Evolutionary conservation across 1,140 invertebrate species (phyloP).

Genomic region (Ptiloglossa arizonensis): DNA sequence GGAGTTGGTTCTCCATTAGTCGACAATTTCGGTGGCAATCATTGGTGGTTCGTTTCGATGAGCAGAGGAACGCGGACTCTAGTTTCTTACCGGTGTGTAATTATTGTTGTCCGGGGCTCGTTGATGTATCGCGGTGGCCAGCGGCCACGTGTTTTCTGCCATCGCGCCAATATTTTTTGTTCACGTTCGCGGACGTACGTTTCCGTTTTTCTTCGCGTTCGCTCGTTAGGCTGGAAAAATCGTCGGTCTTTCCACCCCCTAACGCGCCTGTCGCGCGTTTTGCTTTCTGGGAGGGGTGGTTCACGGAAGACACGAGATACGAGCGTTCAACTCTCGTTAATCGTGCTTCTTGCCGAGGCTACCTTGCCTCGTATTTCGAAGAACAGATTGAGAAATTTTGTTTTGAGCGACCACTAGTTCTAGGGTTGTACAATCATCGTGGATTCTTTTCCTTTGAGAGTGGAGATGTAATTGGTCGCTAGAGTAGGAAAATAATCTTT

Average conservation of each 20-base stretch:
- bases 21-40: background rate
- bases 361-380: no score
- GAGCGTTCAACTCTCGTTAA: conserved; percentile 7
- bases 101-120: conserved; percentile 70
- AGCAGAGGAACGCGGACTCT: background rate
- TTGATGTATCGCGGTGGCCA: conserved; percentile 68
- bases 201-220: conserved; percentile 12
- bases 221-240: conserved; percentile 55
- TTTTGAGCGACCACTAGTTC: no score
- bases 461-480: no score
- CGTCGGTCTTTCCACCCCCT: background rate
- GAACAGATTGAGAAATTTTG: no score
- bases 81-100: conserved; percentile 54
- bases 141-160: conserved; percentile 25
- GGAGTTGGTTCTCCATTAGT: background rate
- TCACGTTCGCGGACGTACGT: background rate
- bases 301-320: background rate
- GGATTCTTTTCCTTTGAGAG: no score
- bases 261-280: background rate
- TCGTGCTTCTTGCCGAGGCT: background rate
- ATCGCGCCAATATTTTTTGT: conserved; percentile 24
- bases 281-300: background rate
- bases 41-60: background rate
- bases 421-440: no score
- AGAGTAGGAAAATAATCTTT: no score